These are phyloP conservation scores for Hippocampus kuda DNA, from an alignment of 2,797 vertebrate species.

Conservation along the genomic window DNA sequence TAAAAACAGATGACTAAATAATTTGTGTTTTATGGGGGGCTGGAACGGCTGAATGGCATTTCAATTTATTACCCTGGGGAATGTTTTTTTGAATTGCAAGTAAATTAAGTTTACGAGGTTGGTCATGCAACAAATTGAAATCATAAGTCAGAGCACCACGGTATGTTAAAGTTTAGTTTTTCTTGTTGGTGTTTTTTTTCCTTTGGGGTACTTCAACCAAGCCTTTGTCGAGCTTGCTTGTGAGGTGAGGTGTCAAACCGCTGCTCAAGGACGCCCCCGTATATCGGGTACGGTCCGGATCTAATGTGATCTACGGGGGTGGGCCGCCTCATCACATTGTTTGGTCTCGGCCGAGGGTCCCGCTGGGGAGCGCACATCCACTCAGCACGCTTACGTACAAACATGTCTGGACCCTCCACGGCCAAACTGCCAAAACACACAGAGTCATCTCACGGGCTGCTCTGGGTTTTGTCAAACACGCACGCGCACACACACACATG, in stretches of 20 bases:
- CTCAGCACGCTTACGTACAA: conserved; percentile 24
- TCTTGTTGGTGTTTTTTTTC: too few species aligned
- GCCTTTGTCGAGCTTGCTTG: not conserved
- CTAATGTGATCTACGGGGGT: not conserved
- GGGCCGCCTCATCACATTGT: conserved; percentile 2
- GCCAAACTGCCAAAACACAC: conserved; percentile 57
- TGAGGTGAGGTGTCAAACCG: not conserved
- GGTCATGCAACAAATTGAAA: too few species aligned
- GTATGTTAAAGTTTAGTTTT: too few species aligned
- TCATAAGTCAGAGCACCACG: too few species aligned
- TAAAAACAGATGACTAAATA: too few species aligned
- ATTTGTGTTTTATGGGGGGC: too few species aligned
- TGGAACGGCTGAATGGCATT: too few species aligned
- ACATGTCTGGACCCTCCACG: conserved; percentile 34
- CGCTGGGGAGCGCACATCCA: conserved; percentile 22
- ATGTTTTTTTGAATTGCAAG: too few species aligned
- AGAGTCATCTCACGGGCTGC: conserved; percentile 43
- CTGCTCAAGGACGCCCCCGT: conserved; percentile 13
- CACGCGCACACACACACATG: conserved; percentile 15
- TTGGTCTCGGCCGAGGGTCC: conserved; percentile 3
- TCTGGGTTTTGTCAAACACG: conserved; percentile 57
- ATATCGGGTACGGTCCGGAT: not conserved
- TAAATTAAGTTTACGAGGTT: too few species aligned
- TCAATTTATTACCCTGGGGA: too few species aligned
- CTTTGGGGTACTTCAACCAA: not conserved